Conservation (phyloP, 2,888 invertebrate genomes). For the Schizaphis graminum region DNA sequence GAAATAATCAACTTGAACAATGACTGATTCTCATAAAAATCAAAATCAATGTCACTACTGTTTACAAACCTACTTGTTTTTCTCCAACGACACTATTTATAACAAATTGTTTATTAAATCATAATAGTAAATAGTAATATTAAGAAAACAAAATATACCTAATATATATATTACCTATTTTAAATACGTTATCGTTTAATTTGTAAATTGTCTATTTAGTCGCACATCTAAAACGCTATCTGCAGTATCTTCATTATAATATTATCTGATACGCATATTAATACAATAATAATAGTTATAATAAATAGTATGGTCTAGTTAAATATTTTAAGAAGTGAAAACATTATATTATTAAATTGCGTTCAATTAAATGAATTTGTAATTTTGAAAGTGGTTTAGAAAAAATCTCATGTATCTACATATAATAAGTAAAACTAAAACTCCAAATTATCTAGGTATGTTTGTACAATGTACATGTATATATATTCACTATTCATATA, state of each 20-base stretch:
- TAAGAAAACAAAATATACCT: neutral
- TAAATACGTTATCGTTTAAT: neutral
- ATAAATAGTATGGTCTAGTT: constrained; percentile 20
- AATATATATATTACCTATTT: too few species aligned
- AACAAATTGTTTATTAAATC: neutral
- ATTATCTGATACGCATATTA: neutral
- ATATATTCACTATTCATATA: neutral
- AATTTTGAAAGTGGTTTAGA: constrained; percentile 4
- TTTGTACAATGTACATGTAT: too few species aligned
- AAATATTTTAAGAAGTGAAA: constrained; percentile 19
- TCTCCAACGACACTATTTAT: neutral
- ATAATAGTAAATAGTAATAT: too few species aligned
- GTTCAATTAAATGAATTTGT: neutral
- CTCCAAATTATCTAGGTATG: neutral
- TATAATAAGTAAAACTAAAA: neutral
- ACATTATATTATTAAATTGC: neutral
- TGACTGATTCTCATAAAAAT: neutral
- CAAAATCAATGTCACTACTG: neutral
- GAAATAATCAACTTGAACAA: neutral
- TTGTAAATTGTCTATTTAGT: neutral
- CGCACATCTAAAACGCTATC: neutral
- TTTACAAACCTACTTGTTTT: neutral
- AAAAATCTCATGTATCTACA: neutral
- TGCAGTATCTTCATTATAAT: neutral
- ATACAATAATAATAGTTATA: neutral